Conservation (phyloP, 2,888 invertebrate species). For the Rhingia campestris region DNA sequence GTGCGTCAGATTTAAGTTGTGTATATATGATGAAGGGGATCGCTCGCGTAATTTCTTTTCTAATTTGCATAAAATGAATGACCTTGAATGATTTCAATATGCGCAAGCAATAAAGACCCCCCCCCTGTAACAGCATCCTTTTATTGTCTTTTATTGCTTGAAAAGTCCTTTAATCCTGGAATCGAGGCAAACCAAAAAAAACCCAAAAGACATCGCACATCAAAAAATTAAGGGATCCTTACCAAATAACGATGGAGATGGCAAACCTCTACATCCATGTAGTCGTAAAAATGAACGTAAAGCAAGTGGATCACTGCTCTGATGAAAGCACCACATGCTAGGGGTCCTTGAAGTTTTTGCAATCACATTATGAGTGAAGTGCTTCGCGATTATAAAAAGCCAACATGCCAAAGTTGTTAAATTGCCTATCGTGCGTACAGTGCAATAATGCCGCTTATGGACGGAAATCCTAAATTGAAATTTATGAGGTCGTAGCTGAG, state of each 20-base stretch:
- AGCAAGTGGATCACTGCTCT: not conserved
- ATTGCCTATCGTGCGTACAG: no score
- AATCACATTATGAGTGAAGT: slow-evolving; percentile 45
- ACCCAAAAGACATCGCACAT: slow-evolving; percentile 7
- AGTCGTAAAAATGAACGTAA: slow-evolving; percentile 11
- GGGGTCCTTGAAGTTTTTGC: slow-evolving; percentile 36
- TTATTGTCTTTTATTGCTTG: slow-evolving; percentile 44
- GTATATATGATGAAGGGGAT: not conserved
- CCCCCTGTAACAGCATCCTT: slow-evolving; percentile 46
- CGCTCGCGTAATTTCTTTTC: slow-evolving; percentile 20
- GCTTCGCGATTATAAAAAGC: slow-evolving; percentile 11
- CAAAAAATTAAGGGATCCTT: not conserved
- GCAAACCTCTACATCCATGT: slow-evolving; percentile 1
- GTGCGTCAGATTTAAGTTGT: slow-evolving; percentile 18
- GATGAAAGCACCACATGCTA: slow-evolving; percentile 3
- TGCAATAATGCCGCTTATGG: no score
- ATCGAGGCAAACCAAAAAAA: not conserved
- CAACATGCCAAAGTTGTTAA: no score
- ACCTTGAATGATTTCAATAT: slow-evolving; percentile 65
- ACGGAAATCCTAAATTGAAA: no score
- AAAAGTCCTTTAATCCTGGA: slow-evolving; percentile 16
- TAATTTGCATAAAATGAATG: slow-evolving; percentile 55
- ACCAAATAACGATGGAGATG: not conserved
- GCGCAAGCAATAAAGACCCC: slow-evolving; percentile 47
- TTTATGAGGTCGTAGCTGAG: no score